Conservation (phyloP, 2,113 vertebrate species). For the Barnardius zonarius region DNA sequence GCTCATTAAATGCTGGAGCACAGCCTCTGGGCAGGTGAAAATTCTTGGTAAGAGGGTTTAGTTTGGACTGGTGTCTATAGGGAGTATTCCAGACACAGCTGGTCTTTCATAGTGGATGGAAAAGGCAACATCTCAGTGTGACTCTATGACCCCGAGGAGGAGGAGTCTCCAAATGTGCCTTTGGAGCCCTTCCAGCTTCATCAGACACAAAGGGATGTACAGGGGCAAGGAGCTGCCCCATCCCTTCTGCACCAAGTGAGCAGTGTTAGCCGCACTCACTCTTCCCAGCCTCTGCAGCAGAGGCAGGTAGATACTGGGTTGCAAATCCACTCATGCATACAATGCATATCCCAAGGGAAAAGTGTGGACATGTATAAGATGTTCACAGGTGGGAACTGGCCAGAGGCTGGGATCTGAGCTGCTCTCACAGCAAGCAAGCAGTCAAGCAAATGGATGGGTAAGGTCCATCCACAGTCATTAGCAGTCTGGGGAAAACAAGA, state of each 20-base stretch:
- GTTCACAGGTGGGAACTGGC: background rate
- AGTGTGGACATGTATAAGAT: background rate
- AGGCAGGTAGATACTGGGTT: background rate
- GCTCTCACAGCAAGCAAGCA: background rate
- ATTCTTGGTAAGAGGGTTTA: background rate
- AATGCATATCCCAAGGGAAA: background rate
- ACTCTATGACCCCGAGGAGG: fast-evolving
- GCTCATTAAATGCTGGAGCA: background rate
- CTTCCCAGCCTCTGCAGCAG: background rate
- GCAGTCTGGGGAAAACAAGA: background rate
- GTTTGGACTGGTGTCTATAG: background rate
- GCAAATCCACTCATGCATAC: background rate
- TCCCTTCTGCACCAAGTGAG: fast-evolving
- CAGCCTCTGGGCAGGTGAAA: background rate
- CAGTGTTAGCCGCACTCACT: fast-evolving
- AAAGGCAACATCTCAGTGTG: background rate
- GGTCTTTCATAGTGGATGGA: background rate
- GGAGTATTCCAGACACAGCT: background rate
- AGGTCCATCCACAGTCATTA: background rate
- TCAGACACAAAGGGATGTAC: background rate
- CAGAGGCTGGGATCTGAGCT: background rate
- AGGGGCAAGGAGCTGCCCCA: background rate
- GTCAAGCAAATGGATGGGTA: background rate
- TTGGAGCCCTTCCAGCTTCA: background rate
- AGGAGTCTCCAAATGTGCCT: background rate